Evolutionary conservation across 2,113 vertebrate genomes (phyloP).

Genomic region (Copsychus sechellarum): DNA sequence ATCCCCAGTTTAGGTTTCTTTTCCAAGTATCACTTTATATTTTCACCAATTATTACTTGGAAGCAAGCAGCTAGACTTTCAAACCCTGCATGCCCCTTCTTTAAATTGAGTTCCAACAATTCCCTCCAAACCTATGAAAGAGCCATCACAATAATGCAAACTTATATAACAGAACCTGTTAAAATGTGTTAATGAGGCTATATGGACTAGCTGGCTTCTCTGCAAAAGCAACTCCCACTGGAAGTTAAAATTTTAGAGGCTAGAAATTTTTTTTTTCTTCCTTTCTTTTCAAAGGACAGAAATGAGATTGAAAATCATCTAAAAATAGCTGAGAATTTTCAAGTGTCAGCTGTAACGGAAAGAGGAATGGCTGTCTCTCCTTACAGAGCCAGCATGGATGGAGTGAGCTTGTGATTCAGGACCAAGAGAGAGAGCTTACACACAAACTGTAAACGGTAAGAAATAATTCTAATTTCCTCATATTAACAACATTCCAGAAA

Average conservation of each 20-base stretch:
- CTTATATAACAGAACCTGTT: neutral
- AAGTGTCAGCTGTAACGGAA: conserved; percentile 51
- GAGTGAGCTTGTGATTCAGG: neutral
- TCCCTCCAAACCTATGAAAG: neutral
- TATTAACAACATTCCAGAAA: neutral
- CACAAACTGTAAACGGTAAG: neutral
- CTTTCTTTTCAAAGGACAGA: conserved; percentile 45
- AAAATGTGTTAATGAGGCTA: neutral
- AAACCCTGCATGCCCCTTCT: neutral
- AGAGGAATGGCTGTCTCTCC: conserved; percentile 46
- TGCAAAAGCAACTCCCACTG: conserved; percentile 17
- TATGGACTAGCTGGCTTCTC: neutral
- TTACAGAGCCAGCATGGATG: conserved; percentile 46
- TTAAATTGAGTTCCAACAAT: neutral
- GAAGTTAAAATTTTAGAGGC: conserved; percentile 22
- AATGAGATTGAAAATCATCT: conserved; percentile 40
- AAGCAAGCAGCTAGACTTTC: neutral
- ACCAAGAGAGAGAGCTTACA: neutral
- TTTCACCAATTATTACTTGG: neutral
- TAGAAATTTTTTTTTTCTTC: neutral
- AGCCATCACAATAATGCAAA: neutral
- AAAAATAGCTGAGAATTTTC: conserved; percentile 55
- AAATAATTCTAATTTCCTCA: neutral
- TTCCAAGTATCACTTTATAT: neutral
- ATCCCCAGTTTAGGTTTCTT: neutral